phyloP scores from a whole-genome alignment of 2,113 vertebrate genomes.

The Numenius arquata region DNA sequence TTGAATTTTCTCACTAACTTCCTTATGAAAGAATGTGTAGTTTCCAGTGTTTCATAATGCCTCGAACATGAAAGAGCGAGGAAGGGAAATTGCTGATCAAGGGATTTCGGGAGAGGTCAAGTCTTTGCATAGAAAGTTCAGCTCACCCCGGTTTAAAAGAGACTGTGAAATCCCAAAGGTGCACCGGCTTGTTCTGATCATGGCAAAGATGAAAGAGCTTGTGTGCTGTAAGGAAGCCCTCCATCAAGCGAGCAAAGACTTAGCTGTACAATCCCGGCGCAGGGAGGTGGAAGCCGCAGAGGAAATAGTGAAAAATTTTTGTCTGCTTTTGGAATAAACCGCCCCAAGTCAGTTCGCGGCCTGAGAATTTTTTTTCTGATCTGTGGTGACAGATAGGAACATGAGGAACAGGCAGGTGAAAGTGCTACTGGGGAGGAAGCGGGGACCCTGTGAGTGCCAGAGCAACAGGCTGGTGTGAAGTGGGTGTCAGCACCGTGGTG shows the following conservation, averaged over 20 bases:
- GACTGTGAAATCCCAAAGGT: not conserved
- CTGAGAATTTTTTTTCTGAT: not conserved
- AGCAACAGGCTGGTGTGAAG: fast-evolving
- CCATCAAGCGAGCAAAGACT: not conserved
- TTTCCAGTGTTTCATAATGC: slow-evolving; percentile 26
- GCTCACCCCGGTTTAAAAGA: slow-evolving; percentile 1
- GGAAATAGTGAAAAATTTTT: not conserved
- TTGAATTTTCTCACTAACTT: slow-evolving; percentile 47
- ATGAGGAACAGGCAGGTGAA: fast-evolving
- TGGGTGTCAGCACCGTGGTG: fast-evolving
- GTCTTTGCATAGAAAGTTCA: slow-evolving; percentile 47
- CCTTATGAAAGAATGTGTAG: not conserved
- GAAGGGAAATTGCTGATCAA: slow-evolving; percentile 56
- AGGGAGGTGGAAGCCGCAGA: not conserved
- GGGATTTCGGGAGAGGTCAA: slow-evolving; percentile 35
- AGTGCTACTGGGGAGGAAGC: not conserved
- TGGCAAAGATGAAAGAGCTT: not conserved
- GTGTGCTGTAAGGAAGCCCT: not conserved
- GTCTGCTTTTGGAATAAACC: not conserved
- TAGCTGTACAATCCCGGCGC: not conserved
- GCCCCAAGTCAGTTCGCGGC: not conserved
- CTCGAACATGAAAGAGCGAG: not conserved
- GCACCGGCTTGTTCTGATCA: slow-evolving; percentile 6
- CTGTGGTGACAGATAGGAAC: not conserved
- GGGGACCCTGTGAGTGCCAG: not conserved